Evolutionary conservation across 2,797 vertebrate genomes (phyloP).

Genomic region (Eulemur rubriventer): DNA sequence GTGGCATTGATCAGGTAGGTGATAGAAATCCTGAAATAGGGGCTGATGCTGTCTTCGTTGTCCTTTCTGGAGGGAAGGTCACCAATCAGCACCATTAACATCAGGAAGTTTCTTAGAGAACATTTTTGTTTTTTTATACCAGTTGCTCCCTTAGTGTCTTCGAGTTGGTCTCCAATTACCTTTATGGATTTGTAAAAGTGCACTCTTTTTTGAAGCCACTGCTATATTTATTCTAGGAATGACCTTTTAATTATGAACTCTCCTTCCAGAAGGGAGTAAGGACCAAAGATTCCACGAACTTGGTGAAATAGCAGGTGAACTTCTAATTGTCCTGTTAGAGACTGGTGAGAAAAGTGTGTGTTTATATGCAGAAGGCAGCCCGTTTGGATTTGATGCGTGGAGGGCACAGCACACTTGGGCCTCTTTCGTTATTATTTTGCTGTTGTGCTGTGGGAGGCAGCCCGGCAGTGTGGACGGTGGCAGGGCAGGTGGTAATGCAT

Average conservation of each 20-base stretch:
- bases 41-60: not conserved
- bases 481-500: too few species aligned
- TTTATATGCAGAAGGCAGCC: not conserved
- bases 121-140: conserved; percentile 11
- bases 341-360: not conserved
- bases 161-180: conserved; percentile 32
- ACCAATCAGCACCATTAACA: not conserved
- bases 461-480: not conserved
- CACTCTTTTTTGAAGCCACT: not conserved
- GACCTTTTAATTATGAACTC: conserved; percentile 46
- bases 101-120: conserved; percentile 32
- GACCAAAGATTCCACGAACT: not conserved
- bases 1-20: not conserved
- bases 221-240: conserved; percentile 19
- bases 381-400: not conserved
- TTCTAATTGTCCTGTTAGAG: not conserved
- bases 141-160: not conserved
- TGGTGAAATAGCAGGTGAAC: not conserved
- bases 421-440: not conserved
- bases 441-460: not conserved
- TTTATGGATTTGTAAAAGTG: conserved; percentile 25
- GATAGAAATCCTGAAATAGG: not conserved
- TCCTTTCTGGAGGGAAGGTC: conserved; percentile 46
- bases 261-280: conserved; percentile 19
- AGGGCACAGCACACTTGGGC: not conserved